Evolutionary conservation across 1,140 invertebrate species (phyloP), one percentile per base, ranked within the genome.

Genomic region (Rhagoletis zephyria): DNA sequence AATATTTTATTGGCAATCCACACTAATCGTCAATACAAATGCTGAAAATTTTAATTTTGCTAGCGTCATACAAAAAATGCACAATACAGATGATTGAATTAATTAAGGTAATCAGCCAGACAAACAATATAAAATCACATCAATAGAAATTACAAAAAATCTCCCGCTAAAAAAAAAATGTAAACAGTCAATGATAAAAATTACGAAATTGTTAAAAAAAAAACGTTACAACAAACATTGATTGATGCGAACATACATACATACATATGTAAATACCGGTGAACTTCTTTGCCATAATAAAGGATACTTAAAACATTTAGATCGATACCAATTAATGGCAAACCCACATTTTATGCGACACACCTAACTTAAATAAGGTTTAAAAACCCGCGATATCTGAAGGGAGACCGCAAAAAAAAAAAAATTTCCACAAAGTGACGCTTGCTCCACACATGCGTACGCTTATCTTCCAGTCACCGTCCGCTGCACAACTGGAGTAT

Each of bases 41-140:
- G 16, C 4, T 16, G 42, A 16, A 48, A 40, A 74, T 9, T 74
- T 16, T 16, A 74, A 5, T 74, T 45, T 45, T 45, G 67, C 16
- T 45, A 42, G 48, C 67, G 40, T 45, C 67, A 74, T 3, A 4
- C 6, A 48, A 48, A 63, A 63, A 48, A 5, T 74, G 16, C 16
- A 48, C 67, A 74, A 74, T 45, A n/a, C 42, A 74, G 67, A 48
- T 74, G 67, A 74, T 74, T 74, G 67, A 12, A 45, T 74, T 74
- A 74, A 74, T 74, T 45, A 42, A 74, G 9, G 67, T 16, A 16
- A 10, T 14, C 42, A n/a, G 40, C 4, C 40, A 45, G 40, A 74
- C 40, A 40, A 74, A 42, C 14, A 74, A 42, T 45, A 67, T 67
- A 19, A 67, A 19, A 67, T 67, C 19, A n/a, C 6, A 19, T 67